Percentiles rank a stretch among this genome's conserved stretches.
phyloP scores from a whole-genome alignment of 2,888 invertebrate genomes.

The Cheilosia vernalis region DNA sequence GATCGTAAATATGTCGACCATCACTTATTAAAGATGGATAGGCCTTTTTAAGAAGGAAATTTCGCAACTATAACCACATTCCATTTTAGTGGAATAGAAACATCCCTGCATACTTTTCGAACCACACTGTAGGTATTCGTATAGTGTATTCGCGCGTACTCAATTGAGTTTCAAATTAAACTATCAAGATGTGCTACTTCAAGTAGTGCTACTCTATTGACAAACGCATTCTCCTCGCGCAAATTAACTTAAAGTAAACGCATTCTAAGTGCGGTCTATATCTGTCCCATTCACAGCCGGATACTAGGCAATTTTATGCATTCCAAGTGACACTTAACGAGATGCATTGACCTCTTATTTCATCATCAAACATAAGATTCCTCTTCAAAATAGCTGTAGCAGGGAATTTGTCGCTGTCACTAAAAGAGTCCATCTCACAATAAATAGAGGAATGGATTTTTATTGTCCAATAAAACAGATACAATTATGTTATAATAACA shows the following conservation, averaged over 20 bases:
- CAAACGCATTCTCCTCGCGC: conserved; percentile 52
- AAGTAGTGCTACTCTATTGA: conserved; percentile 22
- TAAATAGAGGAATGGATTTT: conserved; percentile 31
- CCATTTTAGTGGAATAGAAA: too few species aligned
- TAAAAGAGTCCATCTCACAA: conserved; percentile 23
- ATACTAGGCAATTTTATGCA: conserved; percentile 67
- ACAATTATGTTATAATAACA: conserved; percentile 70
- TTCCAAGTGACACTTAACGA: conserved; percentile 58
- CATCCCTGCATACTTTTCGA: background rate
- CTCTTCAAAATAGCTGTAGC: background rate
- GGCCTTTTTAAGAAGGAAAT: too few species aligned
- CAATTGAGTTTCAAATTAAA: conserved; percentile 23
- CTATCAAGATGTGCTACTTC: conserved; percentile 53
- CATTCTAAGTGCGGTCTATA: conserved; percentile 33
- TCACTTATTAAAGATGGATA: too few species aligned
- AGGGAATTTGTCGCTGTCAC: conserved; percentile 25
- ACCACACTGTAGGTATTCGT: conserved; percentile 50
- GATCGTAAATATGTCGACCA: too few species aligned
- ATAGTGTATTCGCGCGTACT: background rate
- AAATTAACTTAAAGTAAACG: conserved; percentile 57
- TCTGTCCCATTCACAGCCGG: conserved; percentile 39
- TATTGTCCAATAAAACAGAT: conserved; percentile 66
- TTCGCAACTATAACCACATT: too few species aligned
- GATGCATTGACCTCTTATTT: conserved; percentile 64
- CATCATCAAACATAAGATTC: conserved; percentile 13